Evolutionary conservation across 1,140 invertebrate genomes (phyloP), one percentile per base, ranked within the genome.

Genomic region (Camponotus vicinus): DNA sequence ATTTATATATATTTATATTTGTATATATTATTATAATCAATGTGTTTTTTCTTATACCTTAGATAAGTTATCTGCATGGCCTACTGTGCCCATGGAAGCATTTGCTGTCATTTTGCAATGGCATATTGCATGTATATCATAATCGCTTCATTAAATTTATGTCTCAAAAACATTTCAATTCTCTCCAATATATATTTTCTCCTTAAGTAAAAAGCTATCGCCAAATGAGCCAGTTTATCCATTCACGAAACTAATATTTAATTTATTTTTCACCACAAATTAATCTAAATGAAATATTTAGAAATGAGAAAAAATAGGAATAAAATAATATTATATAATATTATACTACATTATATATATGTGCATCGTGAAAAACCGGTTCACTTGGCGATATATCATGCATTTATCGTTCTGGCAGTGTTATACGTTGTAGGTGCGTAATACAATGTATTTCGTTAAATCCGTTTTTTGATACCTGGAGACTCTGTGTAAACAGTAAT

Each of bases 31-130:
- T 89, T 90, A 91, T 89, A 42, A 85, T 88, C 91, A 89, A 63
- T 87, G 27, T 88, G 85, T 66, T 66, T 85, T 86, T 86, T 63
- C 82, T 92, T 78, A 40, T 40, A 66, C 21, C 27, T 78, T 45
- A 78, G 61, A 66, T 78, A 78, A 78, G 61, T 78, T 88, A 77
- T 86, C 88, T 92, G 91, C 87, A 85, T 88, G 89, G 92, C 87
- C 87, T 90, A 88, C 86, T 69, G 85, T 86, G 88, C 91, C 92
- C 91, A 93, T 92, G 92, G 92, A 93, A 93, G 91, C 91, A 93
- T 92, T 92, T 90, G 86, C 82, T 88, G 88, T 91, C 85, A 92
- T 75, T 86, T 66, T 90, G 82, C 86, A 88, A 90, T 88, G 86
- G 89, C 88, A 85, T 52, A 52, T 90, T 80, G 88, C 89, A 83